These are phyloP conservation scores for Macrophya alboannulata DNA, from an alignment of 2,888 invertebrate species.

Conservation along the genomic window DNA sequence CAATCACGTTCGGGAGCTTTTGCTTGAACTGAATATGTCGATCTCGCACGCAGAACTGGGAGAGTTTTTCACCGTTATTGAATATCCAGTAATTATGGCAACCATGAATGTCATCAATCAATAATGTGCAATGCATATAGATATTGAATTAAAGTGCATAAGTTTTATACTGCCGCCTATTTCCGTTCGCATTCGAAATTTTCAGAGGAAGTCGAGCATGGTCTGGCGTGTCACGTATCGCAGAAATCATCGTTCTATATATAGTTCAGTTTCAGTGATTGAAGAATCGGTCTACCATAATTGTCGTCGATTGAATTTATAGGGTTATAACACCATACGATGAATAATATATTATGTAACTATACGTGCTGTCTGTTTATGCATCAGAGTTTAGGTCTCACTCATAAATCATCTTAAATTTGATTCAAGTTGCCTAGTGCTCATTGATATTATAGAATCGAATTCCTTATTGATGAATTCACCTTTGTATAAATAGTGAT, in stretches of 20 bases:
- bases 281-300: too few species aligned
- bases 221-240: not conserved
- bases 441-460: too few species aligned
- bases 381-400: too few species aligned
- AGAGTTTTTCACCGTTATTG: not conserved
- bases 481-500: too few species aligned
- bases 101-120: not conserved
- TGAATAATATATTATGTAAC: too few species aligned
- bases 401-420: too few species aligned
- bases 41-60: not conserved
- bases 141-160: not conserved
- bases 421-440: too few species aligned
- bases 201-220: not conserved
- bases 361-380: too few species aligned
- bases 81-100: not conserved
- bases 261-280: not conserved
- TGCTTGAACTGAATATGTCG: not conserved
- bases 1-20: not conserved
- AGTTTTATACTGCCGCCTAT: too few species aligned
- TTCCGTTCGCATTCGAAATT: not conserved
- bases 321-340: not conserved
- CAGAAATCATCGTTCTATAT: not conserved
- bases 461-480: too few species aligned
- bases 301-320: too few species aligned
- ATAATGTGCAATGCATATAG: not conserved